Evolutionary conservation across 2,888 invertebrate species (phyloP), one percentile per base, ranked within the genome.

Genomic region (Platycnemis pennipes): DNA sequence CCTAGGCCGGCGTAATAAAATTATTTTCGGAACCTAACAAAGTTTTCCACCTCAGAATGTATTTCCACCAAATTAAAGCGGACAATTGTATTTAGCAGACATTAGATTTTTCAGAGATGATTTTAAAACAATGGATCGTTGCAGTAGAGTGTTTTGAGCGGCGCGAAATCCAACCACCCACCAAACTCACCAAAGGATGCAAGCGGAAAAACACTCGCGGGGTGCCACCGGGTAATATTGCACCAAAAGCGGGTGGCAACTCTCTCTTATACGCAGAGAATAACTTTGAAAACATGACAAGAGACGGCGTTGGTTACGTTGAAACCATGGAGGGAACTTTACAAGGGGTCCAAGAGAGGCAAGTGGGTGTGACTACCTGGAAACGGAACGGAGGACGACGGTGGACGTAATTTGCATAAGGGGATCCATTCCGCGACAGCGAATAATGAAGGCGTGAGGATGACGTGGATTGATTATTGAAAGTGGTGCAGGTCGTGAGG

Each of bases 401-500:
- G 77, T 2, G 31, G n/a, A 37, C 11, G 37, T 31, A 77, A 77
- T 77, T 77, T 77, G 77, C 77, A 77, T 77, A 77, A 26, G 11
- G 13, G 31, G 77, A 77, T 77, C 77, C 37, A 77, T 77, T 77
- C 37, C 37, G 37, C 26, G 37, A 77, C 31, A 37, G 37, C 37
- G 77, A 77, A n/a, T 77, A n/a, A 77, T 77, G 77, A 77, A 77
- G 77, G 31, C 77, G 31, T 7, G 77, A 3, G 37, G n/a, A 77
- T n/a, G 77, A 77, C 77, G 77, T 77, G 77, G 77, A 37, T 77
- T 77, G 77, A 77, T 63, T 63, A n/a, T 49, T 37, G n/a, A 37
- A 77, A 11, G 19, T n/a, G 37, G 37, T 77, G 77, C 77, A 13
- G 77, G 77, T 77, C 77, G 77, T 16, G 37, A 37, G 37, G 19